A percentile compares a stretch with the other conserved stretches of the same genome.
phyloP scores from a whole-genome alignment of 2,888 invertebrate genomes.

The Aleiodes leptofemur region DNA sequence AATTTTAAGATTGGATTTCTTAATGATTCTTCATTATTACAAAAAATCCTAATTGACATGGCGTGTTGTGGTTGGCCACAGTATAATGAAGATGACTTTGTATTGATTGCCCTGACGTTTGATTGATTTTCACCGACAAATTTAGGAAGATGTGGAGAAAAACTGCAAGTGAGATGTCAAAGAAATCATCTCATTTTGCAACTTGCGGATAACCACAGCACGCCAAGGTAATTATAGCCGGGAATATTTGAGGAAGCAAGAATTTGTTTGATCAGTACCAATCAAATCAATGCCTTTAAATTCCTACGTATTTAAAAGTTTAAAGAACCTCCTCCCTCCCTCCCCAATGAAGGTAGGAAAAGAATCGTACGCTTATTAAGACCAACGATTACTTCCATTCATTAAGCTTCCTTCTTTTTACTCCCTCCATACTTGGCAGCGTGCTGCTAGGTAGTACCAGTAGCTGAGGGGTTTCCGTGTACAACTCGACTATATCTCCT shows the following conservation, averaged over 20 bases:
- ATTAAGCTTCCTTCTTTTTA: constrained; percentile 62
- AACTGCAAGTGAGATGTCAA: too few relatives aligned
- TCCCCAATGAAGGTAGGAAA: not conserved
- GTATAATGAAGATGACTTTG: too few relatives aligned
- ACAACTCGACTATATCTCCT: constrained; percentile 9
- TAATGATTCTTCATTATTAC: too few relatives aligned
- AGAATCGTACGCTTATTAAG: constrained; percentile 54
- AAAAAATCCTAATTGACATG: too few relatives aligned
- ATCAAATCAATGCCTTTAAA: not conserved
- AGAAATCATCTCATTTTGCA: too few relatives aligned
- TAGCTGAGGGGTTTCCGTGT: constrained; percentile 20
- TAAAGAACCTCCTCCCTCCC: not conserved
- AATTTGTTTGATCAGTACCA: too few relatives aligned
- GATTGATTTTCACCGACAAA: not conserved
- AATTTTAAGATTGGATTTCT: too few relatives aligned
- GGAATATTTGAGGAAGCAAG: too few relatives aligned
- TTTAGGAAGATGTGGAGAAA: not conserved
- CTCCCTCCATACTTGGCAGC: constrained; percentile 9
- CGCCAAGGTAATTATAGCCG: too few relatives aligned
- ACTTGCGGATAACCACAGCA: too few relatives aligned
- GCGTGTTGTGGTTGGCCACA: too few relatives aligned
- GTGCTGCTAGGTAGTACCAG: constrained; percentile 24
- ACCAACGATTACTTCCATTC: constrained; percentile 64
- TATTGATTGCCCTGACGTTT: too few relatives aligned
- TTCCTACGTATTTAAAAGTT: not conserved